Evolutionary conservation across 1,140 invertebrate genomes (phyloP).

Genomic region (Pseudomyrmex flavicornis): DNA sequence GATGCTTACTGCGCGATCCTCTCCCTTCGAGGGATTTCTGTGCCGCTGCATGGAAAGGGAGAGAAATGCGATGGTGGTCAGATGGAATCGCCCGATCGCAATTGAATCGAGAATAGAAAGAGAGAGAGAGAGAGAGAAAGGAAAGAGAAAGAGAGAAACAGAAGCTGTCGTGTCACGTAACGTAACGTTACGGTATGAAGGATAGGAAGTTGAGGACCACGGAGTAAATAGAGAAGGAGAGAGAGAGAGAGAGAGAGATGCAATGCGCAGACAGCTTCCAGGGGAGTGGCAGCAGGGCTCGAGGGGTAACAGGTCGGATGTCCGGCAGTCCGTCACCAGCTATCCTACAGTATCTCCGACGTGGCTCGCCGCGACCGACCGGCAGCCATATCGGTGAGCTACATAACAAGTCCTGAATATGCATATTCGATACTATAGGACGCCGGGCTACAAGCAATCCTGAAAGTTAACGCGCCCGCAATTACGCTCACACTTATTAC

Average conservation of each 20-base stretch:
- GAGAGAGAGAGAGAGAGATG: conserved; percentile 16
- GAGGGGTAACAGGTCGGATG: conserved; percentile 84
- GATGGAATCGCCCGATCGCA: conserved; percentile 48
- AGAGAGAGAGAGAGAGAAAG: neutral
- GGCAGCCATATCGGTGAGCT: conserved; percentile 75
- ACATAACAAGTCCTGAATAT: conserved; percentile 83
- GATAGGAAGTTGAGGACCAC: conserved; percentile 52
- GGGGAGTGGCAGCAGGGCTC: conserved; percentile 33
- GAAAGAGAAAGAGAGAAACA: conserved; percentile 52
- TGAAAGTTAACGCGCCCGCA: neutral
- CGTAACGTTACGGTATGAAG: conserved; percentile 59
- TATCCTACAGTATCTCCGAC: conserved; percentile 80
- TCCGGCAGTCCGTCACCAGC: conserved; percentile 84
- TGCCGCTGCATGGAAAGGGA: conserved; percentile 11
- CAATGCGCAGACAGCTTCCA: conserved; percentile 45
- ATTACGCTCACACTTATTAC: conserved; percentile 1
- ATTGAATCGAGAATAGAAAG: conserved; percentile 54
- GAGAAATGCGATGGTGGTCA: conserved; percentile 43
- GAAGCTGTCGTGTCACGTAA: conserved; percentile 52
- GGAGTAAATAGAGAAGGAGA: conserved; percentile 9
- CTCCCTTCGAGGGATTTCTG: neutral
- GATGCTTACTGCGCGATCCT: neutral
- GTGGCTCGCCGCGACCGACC: conserved; percentile 68
- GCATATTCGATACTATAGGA: conserved; percentile 73
- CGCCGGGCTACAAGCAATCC: neutral